phyloP scores from a whole-genome alignment of 2,113 vertebrate genomes.

The Arvicanthis niloticus region DNA sequence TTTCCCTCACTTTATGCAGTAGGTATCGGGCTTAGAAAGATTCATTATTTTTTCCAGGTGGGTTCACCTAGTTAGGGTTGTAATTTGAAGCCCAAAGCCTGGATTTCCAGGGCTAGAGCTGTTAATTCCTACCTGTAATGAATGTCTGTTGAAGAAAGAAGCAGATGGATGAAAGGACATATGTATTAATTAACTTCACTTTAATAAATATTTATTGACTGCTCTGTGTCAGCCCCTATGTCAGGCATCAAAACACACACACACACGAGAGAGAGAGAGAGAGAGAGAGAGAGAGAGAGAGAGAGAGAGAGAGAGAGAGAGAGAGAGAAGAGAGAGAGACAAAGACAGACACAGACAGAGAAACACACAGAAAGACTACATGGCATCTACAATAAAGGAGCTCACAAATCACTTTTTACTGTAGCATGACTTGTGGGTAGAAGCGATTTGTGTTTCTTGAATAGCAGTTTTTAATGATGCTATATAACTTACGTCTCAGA shows the following conservation, averaged over 20 bases:
- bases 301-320: neutral
- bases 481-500: conserved; percentile 65
- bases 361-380: neutral
- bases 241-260: neutral
- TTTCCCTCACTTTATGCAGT: neutral
- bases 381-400: neutral
- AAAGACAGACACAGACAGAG: no score
- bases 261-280: neutral
- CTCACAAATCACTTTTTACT: conserved; percentile 59
- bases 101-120: conserved; percentile 45
- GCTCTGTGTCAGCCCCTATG: conserved; percentile 43
- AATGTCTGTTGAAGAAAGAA: conserved; percentile 69
- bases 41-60: conserved; percentile 48
- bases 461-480: conserved; percentile 68
- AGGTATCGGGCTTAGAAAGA: conserved; percentile 19
- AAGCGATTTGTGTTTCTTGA: conserved; percentile 68
- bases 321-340: neutral
- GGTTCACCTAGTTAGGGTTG: conserved; percentile 34
- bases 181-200: conserved; percentile 66
- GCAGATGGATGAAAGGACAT: conserved; percentile 66
- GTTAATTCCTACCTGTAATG: conserved; percentile 74
- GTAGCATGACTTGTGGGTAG: conserved; percentile 39
- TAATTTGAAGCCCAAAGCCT: conserved; percentile 63
- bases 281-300: neutral
- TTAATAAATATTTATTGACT: conserved; percentile 61